Conservation (phyloP, 2,797 vertebrate genomes). For the Monodelphis domestica region DNA sequence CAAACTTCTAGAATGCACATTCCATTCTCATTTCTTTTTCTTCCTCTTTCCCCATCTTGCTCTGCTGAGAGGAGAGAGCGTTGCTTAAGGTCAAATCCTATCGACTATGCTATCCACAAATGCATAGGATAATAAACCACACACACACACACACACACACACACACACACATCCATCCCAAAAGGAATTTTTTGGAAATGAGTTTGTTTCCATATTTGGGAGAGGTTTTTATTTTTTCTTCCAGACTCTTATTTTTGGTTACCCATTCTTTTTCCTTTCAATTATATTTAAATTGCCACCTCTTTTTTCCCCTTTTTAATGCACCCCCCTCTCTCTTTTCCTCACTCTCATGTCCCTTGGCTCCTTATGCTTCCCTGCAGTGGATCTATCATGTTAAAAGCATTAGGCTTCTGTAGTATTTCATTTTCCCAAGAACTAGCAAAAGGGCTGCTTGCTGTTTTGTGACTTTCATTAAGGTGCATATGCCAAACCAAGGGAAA, state of each 20-base stretch:
- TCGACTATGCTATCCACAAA: conserved; percentile 20
- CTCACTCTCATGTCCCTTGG: conserved; percentile 3
- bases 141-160: not conserved
- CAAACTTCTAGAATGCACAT: not conserved
- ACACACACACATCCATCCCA: not conserved
- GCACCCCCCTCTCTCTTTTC: conserved; percentile 8
- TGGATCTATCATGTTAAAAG: conserved; percentile 59
- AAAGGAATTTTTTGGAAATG: not conserved
- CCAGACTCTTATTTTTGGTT: not conserved
- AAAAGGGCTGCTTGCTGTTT: conserved; percentile 4
- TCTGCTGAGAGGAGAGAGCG: conserved; percentile 21
- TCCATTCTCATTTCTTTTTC: conserved; percentile 14
- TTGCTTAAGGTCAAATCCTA: conserved; percentile 1
- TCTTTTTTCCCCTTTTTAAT: conserved; percentile 18
- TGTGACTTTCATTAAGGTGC: conserved; percentile 56
- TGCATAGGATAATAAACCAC: not conserved
- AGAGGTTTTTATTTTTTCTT: conserved; percentile 10
- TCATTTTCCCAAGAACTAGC: conserved; percentile 66
- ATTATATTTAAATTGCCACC: not conserved
- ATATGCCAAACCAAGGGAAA: conserved; percentile 41
- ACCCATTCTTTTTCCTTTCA: not conserved
- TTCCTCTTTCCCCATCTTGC: conserved; percentile 3
- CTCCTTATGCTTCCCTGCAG: conserved; percentile 7
- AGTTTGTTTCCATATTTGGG: conserved; percentile 14
- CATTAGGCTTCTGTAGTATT: conserved; percentile 66